phyloP scores from a whole-genome alignment of 1,140 invertebrate species.

The Drosophila pruinosa region DNA sequence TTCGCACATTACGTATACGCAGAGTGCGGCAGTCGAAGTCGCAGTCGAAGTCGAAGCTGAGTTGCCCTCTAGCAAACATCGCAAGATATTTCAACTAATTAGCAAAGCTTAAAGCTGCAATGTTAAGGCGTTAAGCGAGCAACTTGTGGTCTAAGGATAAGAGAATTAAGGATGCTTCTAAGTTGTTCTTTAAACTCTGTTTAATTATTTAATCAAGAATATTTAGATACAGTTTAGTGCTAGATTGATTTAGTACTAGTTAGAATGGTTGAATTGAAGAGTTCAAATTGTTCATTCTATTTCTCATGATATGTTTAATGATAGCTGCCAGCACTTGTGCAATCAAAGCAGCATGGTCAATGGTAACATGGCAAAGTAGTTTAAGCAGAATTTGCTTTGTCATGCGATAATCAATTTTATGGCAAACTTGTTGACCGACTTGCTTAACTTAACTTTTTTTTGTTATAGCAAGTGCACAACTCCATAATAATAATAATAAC shows the following conservation, averaged over 20 bases:
- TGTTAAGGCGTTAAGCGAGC: background rate
- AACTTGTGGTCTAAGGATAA: too few species aligned
- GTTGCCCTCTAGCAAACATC: constrained; percentile 12
- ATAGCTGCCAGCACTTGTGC: too few species aligned
- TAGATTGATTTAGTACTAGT: too few species aligned
- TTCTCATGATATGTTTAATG: too few species aligned
- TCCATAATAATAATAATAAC: constrained; percentile 7
- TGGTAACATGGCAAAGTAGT: too few species aligned
- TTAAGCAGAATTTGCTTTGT: background rate
- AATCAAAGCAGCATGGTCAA: too few species aligned
- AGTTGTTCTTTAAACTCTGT: too few species aligned
- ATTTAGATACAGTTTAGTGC: too few species aligned
- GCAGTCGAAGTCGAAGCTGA: background rate
- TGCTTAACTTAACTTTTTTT: background rate
- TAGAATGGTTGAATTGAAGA: too few species aligned
- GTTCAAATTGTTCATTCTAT: too few species aligned
- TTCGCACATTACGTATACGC: constrained; percentile 1
- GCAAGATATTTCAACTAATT: background rate
- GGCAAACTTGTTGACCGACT: constrained; percentile 9
- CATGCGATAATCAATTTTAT: background rate
- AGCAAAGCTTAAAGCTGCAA: background rate
- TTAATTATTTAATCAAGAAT: too few species aligned
- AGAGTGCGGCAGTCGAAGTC: background rate
- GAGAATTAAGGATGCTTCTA: too few species aligned
- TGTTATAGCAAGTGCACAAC: background rate